Base-by-base conservation (phyloP, 2,797 vertebrate genomes). In the Crocodylus rhombifer region DNA sequence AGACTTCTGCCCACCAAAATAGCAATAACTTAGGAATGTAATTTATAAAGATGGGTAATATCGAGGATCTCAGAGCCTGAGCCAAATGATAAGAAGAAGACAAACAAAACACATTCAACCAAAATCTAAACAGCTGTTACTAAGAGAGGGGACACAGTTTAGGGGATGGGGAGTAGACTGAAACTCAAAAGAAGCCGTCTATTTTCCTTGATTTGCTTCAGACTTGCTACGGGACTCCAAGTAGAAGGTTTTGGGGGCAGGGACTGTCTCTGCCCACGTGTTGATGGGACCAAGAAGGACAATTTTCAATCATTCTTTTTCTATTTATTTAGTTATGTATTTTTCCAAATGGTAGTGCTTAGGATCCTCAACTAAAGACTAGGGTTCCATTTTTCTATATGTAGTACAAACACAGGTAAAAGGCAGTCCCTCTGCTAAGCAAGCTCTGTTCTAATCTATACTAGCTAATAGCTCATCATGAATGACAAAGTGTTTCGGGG, bases 261-360 rank as follows among this genome's bases (percentile, higher is more conserved):
- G 76, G 65, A 61, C 28, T 95, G 90, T 93, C 92, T 96, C 80
- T 63, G 8, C 84, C 86, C 18, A 65, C 9, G 4, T 65, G 28
- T 17, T 7, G 28, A 65, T 17, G 10, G 64, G 8, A 65, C 7
- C 64, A 65, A 30, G 5, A 69, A 36, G 9, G n/a, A 33, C 82
- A 57, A 30, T 88, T 94, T 74, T 60, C 36, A 77, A 78, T 82
- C 87, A 84, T 92, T 92, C 87, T 91, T 92, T 95, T 60, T 58
- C 23, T 84, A 65, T 87, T 86, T 92, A 13, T 91, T 74, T 5
- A 92, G 76, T 25, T 75, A 21, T 91, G 95, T 96, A 85, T 81
- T 89, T 65, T 86, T 86, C 82, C 71, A 84, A 15, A 17, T 65
- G 56, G 28, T 60, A 60, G 42, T 90, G 55, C 58, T 4, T 25